Evolutionary conservation across 2,113 vertebrate genomes (phyloP).

Genomic region (Scomber scombrus): DNA sequence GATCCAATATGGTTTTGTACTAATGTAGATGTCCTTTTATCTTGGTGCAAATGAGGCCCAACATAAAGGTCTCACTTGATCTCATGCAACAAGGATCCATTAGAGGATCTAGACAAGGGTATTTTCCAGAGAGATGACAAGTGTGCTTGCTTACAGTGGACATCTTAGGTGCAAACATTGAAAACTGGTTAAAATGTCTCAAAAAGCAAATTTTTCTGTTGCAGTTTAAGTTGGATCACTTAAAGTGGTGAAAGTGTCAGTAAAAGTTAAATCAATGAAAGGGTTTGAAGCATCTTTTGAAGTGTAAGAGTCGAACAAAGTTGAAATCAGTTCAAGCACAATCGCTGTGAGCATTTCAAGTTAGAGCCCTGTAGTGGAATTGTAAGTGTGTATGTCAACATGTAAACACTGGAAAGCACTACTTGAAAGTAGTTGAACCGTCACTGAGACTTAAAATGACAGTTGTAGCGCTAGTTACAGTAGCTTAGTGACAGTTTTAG

Average conservation of each 20-base stretch:
- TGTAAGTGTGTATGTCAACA: too few relatives aligned
- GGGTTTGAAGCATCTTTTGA: background rate
- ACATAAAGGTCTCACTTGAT: constrained; percentile 25
- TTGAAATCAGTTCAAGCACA: background rate
- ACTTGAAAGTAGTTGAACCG: background rate
- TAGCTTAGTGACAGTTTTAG: background rate
- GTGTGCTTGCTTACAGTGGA: background rate
- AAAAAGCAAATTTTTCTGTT: background rate
- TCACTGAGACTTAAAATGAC: too few relatives aligned
- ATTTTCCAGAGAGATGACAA: constrained; percentile 2
- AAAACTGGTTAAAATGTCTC: background rate
- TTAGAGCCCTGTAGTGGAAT: background rate
- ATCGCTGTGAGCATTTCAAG: background rate
- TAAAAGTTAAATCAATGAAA: too few relatives aligned
- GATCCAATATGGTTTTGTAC: background rate
- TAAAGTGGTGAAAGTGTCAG: background rate
- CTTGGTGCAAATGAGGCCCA: constrained; percentile 9
- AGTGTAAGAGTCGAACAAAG: background rate
- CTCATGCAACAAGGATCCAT: constrained; percentile 9
- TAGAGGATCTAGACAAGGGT: constrained; percentile 10
- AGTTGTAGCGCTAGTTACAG: too few relatives aligned
- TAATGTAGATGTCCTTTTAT: constrained; percentile 24
- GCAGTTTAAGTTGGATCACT: background rate
- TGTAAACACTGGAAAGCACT: background rate
- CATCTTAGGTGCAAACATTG: constrained; percentile 11